Base-by-base conservation (phyloP, 1,140 invertebrate genomes). In the Maniola jurtina region DNA sequence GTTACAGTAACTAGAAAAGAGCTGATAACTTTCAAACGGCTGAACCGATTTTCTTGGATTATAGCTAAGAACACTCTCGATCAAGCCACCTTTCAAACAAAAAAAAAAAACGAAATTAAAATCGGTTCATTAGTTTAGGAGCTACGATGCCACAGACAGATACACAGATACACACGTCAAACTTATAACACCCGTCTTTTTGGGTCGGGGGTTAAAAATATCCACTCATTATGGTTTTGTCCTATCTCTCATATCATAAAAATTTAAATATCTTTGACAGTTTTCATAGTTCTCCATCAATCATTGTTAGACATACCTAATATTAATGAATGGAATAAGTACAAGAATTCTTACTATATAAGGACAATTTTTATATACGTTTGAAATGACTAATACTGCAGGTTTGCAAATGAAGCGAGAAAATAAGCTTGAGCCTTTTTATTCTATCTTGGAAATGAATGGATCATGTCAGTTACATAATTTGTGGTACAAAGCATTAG, bases 361-460 rank as follows among this genome's bases (percentile, higher is more conserved):
- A 61, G 57, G 60, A 65, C 47, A 38, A 54, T 55, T 57, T 65
- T 61, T 68, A 71, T 61, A 60, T 64, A 64, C 56, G 42, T 72
- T 64, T 67, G n/a, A 59, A 72, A 71, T 73, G 64, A 76, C 64
- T 74, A 70, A 78, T 71, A 64, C 61, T 66, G 62, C 71, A 71
- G 67, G 70, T 73, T 74, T 74, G 66, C 66, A 73, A 73, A 72
- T 76, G 68, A 71, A 74, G 75, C 70, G 71, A 76, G 25, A 81
- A 80, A 79, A 73, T 72, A 52, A 72, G 58, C 70, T 68, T 67
- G 64, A 45, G 57, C 69, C 72, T 79, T 79, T 79, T 81, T 78
- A 78, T 76, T 77, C 68, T 75, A 68, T 81, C 71, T 76, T 71
- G 69, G 73, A 74, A 81, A 77, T 81, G 77, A 79, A 80, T 78